Conservation (phyloP, 2,888 invertebrate genomes). For the Drosophila meridionalis region DNA sequence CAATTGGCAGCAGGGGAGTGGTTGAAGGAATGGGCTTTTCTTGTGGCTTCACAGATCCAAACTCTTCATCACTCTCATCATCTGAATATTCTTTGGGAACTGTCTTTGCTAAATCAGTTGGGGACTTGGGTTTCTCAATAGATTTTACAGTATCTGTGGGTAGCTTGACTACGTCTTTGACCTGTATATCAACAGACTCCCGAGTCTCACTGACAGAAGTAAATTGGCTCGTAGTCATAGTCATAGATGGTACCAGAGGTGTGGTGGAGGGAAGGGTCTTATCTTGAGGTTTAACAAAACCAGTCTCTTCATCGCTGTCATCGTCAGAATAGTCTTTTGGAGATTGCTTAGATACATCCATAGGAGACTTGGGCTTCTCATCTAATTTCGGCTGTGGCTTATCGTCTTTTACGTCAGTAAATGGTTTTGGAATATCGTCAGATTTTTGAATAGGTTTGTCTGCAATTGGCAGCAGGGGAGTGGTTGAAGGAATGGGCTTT, state of each 20-base stretch:
- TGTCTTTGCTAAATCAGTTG: neutral
- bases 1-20: neutral
- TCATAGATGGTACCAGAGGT: neutral
- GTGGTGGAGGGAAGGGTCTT: no score
- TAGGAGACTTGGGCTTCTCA: neutral
- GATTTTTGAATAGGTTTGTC: neutral
- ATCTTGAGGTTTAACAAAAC: slow-evolving; percentile 9
- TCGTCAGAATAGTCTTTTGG: slow-evolving; percentile 14
- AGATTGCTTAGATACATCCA: neutral
- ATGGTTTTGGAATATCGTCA: neutral
- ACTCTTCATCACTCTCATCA: neutral
- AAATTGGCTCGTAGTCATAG: neutral
- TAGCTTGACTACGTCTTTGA: neutral
- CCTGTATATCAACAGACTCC: neutral
- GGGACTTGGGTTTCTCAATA: neutral
- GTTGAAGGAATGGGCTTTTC: neutral
- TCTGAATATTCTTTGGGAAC: slow-evolving; percentile 1
- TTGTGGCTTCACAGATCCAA: neutral
- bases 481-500: neutral
- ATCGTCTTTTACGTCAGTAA: neutral
- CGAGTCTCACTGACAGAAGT: neutral
- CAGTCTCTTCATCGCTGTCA: slow-evolving; percentile 12
- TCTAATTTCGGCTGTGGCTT: neutral
- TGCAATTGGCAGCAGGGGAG: neutral
- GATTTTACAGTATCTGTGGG: neutral